Evolutionary conservation across 2,888 invertebrate species (phyloP), one percentile per base, ranked within the genome.

Genomic region (Stenolophus ochropezus): DNA sequence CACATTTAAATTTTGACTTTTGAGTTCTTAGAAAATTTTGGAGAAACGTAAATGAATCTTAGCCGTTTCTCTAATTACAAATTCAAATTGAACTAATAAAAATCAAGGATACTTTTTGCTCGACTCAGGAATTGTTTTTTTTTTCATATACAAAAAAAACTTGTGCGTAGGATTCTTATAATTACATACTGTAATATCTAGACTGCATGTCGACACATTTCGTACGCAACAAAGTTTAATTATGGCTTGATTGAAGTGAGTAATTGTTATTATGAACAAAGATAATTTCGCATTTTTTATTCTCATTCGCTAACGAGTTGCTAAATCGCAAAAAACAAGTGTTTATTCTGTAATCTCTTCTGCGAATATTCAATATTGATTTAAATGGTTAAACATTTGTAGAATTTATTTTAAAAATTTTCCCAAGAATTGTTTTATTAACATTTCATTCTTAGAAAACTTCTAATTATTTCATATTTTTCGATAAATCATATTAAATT

Each of bases 151-250:
- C 11, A 14, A 73, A 73, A 49, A 73, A 73, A 73, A 49, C 23
- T n/a, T 73, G 21, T 49, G 49, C 73, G 73, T 73, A 73, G 73
- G 73, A 73, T 49, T 56, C 33, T 71, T 71, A 49, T 73, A 73
- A 73, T 73, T 73, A 33, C 73, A 18, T 20, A n/a, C 47, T 49
- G 65, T 73, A 73, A 49, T 73, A 73, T 49, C 73, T 49, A 73
- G 73, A 73, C 73, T 73, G 73, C 73, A 73, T 73, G 73, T 73
- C 73, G 73, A 73, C 73, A 73, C 73, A 73, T 69, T 18, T 33
- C 20, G 4, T 42, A 73, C 73, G 73, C 49, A 73, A 73, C 23
- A 21, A 73, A 21, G 21, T 73, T 49, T 73, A 73, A 73, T 73
- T 73, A 73, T 23, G 49, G 11, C 73, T 73, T 73, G 23, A 73